Evolutionary conservation across 2,888 invertebrate genomes (phyloP).

Genomic region (Clanis bilineata): DNA sequence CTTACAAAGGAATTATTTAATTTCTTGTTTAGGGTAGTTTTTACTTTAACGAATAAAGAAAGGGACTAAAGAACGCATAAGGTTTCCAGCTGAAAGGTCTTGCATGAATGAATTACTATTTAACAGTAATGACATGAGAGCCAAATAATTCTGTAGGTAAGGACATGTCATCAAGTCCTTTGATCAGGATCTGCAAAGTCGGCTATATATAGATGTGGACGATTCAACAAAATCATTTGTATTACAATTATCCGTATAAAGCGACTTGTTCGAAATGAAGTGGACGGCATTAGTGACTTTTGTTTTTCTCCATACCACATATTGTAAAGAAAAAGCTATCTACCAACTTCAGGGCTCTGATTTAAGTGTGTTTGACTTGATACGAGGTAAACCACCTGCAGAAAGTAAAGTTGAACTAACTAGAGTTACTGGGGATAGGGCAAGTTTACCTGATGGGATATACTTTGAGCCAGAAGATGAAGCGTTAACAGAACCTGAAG

Average conservation of each 20-base stretch:
- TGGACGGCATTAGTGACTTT: conserved; percentile 24
- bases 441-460: conserved; percentile 45
- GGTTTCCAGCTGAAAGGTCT: neutral
- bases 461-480: conserved; percentile 49
- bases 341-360: conserved; percentile 41
- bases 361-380: conserved; percentile 34
- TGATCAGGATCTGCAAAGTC: conserved; percentile 5
- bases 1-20: too few species aligned
- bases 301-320: conserved; percentile 29
- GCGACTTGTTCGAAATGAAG: conserved; percentile 32
- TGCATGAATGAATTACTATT: too few species aligned
- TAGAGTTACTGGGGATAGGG: conserved; percentile 36
- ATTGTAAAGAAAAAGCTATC: conserved; percentile 34
- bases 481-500: conserved; percentile 24
- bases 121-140: too few species aligned
- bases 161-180: neutral
- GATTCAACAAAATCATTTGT: conserved; percentile 35
- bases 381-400: conserved; percentile 39
- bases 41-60: too few species aligned
- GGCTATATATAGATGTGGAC: conserved; percentile 41
- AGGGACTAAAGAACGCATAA: neutral
- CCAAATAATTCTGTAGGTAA: neutral
- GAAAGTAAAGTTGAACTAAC: conserved; percentile 30
- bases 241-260: conserved; percentile 31
- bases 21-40: too few species aligned